Evolutionary conservation across 2,888 invertebrate species (phyloP), one percentile per base, ranked within the genome.

Genomic region (Automeris io): DNA sequence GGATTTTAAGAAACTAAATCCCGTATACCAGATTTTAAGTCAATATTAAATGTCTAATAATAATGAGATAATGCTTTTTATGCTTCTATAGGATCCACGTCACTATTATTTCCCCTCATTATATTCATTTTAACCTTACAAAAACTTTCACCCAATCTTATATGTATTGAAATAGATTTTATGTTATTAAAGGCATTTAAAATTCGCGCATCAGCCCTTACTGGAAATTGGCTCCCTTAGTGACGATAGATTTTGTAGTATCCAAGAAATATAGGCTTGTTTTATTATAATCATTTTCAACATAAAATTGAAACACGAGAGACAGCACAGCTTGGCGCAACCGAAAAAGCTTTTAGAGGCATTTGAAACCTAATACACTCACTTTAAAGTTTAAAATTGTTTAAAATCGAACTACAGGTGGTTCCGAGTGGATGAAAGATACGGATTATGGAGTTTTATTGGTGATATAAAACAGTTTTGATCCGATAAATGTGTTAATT

Each of bases 391-490:
- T 29, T 29, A 29, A 13, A 29, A 7, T 29, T 16, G n/a, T 16
- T 8, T 5, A 9, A 16, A 2, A n/a, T 5, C 16, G 2, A n/a
- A 16, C 16, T 16, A 32, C 32, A 37, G 37, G 37, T 37, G 37
- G 31, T 39, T 37, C 39, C 42, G 38, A 40, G 40, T 24, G 38
- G 21, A 35, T 34, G 31, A 13, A 32, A 24, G 37, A 35, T 42
- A 26, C 9, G 23, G 33, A 32, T 26, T 35, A 40, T 34, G 44
- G 38, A 35, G 26, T 29, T 48, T 53, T 35, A 41, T 39, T 36
- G 33, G 54, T 51, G 52, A 55, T 46, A 44, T 46, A 51, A 56
- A 50, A 55, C 47, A 42, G 42, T 48, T 51, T 52, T 51, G 49
- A 55, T 51, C 47, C 42, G 43, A 37, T 44, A 42, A 49, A 46